Base-by-base conservation (phyloP, 2,797 vertebrate species). In the Gephyroberyx darwinii region DNA sequence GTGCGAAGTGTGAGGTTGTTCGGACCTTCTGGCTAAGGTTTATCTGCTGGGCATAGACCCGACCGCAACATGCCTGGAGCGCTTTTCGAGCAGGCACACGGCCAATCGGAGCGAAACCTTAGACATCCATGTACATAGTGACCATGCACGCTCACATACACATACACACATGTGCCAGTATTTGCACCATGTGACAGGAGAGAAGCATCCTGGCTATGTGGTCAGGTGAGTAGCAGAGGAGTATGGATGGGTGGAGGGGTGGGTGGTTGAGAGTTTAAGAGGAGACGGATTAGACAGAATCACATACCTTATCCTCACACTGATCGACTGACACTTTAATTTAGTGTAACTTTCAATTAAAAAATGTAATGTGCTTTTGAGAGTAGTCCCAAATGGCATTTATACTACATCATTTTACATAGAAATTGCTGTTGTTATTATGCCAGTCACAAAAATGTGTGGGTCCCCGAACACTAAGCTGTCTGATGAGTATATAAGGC, bases 51-150 rank as follows among this genome's bases (percentile, higher is more conserved):
- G 55, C 59, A 69, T 41, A 73, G 54, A 81, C 71, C 66, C 61
- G 26, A 58, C 64, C 71, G 68, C 71, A 58, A 79, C 81, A 87
- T 88, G 80, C 88, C 75, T 70, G 65, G 69, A 81, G 74, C 75
- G 77, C 75, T 72, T 67, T 26, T 75, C 9, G 59, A 69, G 68
- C 68, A 63, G 81, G 80, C 84, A 58, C 57, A 47, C 41, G 41
- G 82, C 81, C 85, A 87, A 80, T 78, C 78, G 43, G 80, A 80
- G 84, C 52, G 86, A 88, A 92, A 93, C 69, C 37, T 70, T 78
- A 93, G 83, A 89, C 59, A n/a, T 74, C 80, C 26, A 16, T 75
- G 71, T 71, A 55, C 59, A 60, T 16, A 8, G 51, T 61, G 65
- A 77, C 69, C 66, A 77, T 31, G 30, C 48, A 43, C 37, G 59